Base-by-base conservation (phyloP, 1,140 invertebrate genomes). In the Brachionus koreanus region DNA sequence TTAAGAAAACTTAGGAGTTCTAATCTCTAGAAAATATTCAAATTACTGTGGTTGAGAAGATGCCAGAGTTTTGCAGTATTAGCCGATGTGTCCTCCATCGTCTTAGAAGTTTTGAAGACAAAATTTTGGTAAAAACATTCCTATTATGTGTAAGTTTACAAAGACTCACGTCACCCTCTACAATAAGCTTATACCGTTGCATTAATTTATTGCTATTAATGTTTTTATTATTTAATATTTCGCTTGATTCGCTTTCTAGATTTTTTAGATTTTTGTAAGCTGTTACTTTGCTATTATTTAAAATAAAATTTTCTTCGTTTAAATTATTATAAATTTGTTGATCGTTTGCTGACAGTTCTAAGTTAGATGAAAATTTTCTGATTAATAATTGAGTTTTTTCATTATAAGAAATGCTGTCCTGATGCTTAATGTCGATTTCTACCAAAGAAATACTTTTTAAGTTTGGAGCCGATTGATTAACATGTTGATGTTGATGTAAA, bases 1-100 rank as follows among this genome's bases (percentile, higher is more conserved):
- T 46, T 46, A 46, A 9, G 13, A n/a, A 46, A n/a, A 12, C 3
- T 0, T 1, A 46, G n/a, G n/a, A 46, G 3, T 46, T 12, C n/a
- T 0, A 12, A 46, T 13, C 4, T 2, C 0, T 46, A 46, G 13
- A 13, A 49, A n/a, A 16, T 5, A 5, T n/a, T 49, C 13, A 92
- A 33, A 69, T 91, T 87, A 94, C 93, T 90, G 92, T 92, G 89
- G 91, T 92, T 0, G 93, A 93, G 63, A 91, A 90, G 57, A 94
- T 91, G 84, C 92, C 91, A 19, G 91, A 89, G 84, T 92, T 91
- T 84, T 91, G 91, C 69, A 94, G 88, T 83, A 91, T 91, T 3
- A 94, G 88, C 85, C 92, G 92, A 86, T 94, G 93, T 46, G 91
- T 92, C 87, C 94, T 93, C 93, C 93, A 94, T 83, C 93, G 87